Evolutionary conservation across 2,888 invertebrate species (phyloP), one percentile per base, ranked within the genome.

Genomic region (Drosophila demipolita): DNA sequence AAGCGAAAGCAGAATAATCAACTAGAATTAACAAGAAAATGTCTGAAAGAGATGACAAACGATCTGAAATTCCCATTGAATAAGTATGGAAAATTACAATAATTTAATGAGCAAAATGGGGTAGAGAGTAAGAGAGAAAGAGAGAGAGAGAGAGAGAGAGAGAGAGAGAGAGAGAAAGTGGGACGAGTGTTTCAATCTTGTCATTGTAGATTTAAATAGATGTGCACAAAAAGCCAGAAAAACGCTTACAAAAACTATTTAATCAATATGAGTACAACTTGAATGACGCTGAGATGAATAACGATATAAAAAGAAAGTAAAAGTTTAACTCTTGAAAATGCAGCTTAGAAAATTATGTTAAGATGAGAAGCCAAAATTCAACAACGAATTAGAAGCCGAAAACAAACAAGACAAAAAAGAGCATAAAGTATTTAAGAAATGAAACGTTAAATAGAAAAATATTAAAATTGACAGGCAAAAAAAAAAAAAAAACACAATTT

Each of bases 1-100:
- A 50, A 60, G 50, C 33, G 33, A 53, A 62, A 58, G 26, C 54
- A 23, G 35, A 67, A 62, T 38, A 67, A 35, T 61, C 48, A 53
- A 57, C 15, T 42, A 36, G n/a, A 76, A 52, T 50, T 48, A 36
- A 12, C 12, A 36, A 36, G 12, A 40, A 29, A 49, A 26, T 4
- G 12, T 23, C 38, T 17, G 29, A 36, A 64, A 36, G 32, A 35
- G 23, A 45, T 60, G 48, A n/a, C 38, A 17, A 75, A 50, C 42
- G 50, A 55, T 62, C 40, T 42, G 29, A 73, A 62, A 49, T 35
- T 20, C n/a, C 20, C 32, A 20, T 33, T 9, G 26, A 35, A 29
- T 17, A 48, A 55, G n/a, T 38, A 49, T 33, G 12, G 11, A n/a
- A 12, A 40, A 32, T 17, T 26, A 23, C 9, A 54, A 54, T n/a